Conservation (phyloP, 2,113 vertebrate species). For the Otis tarda region DNA sequence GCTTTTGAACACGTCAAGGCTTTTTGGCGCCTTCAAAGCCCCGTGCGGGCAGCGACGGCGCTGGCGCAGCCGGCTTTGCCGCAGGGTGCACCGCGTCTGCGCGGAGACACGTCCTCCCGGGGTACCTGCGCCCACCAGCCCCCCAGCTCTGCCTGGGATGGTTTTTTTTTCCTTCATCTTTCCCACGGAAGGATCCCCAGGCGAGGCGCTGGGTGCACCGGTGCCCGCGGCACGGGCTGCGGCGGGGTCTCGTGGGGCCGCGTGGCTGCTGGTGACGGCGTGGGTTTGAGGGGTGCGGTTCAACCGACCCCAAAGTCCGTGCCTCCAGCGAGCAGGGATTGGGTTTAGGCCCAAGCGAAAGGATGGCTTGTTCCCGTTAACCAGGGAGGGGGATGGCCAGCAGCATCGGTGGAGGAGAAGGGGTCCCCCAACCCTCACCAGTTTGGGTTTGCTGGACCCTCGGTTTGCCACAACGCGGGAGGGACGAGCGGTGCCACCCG, state of each 20-base stretch:
- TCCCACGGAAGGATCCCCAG: background rate
- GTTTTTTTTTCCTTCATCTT: background rate
- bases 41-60: accelerated
- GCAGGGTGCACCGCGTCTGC: accelerated
- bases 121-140: background rate
- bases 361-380: background rate
- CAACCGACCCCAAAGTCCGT: background rate
- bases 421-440: background rate
- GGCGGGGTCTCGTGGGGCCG: accelerated
- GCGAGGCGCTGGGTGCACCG: background rate
- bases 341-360: background rate
- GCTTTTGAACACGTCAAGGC: background rate
- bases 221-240: accelerated
- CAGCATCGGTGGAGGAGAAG: background rate
- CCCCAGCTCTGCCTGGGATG: background rate
- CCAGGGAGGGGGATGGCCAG: accelerated
- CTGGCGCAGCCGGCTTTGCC: background rate
- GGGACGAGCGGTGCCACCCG: background rate
- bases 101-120: accelerated
- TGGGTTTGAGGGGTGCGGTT: background rate
- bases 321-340: background rate
- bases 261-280: background rate
- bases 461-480: conserved; percentile 2
- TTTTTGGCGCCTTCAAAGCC: background rate
- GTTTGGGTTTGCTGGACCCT: background rate